Evolutionary conservation across 1,140 invertebrate species (phyloP), one percentile per base, ranked within the genome.

Genomic region (Drosophila guanche): DNA sequence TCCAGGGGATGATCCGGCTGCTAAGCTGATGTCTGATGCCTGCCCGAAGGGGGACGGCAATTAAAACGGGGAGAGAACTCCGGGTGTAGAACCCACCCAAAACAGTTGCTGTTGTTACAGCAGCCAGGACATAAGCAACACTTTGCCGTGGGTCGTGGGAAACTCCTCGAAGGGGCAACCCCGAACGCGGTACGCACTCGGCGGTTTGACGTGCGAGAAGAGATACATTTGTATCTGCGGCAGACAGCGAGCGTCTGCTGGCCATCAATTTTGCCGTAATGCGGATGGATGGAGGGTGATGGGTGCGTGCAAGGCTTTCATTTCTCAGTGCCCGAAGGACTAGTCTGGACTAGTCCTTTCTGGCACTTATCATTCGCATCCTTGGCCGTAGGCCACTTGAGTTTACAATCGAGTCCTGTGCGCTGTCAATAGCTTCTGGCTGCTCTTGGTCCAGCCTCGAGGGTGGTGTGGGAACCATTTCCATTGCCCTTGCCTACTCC

Each of bases 171-270:
- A 59, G 46, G 47, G 55, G 16, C 22, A 12, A 60, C 74, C 46
- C 43, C 71, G 66, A 37, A 41, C 53, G 68, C 81, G 74, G 71
- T 79, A 76, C 71, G 65, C 58, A 57, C 71, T 85, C 69, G 75
- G 78, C 51, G 84, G 83, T 88, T 88, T 88, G 75, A 88, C 76
- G 58, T 53, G 51, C 72, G 57, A 57, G 62, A 66, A 68, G 33
- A 86, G 83, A 88, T 88, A 88, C 83, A 88, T 88, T 88, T 88
- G 83, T 72, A 74, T 62, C 83, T 88, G 83, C 45, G 62, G 75
- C 70, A 73, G 83, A 88, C 83, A 88, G 60, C 60, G 66, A 88
- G 71, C 83, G 83, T 88, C 83, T 88, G 83, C 33, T 88, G 75
- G 78, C 83, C 83, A 86, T 86, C 83, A 86, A 86, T 86, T 86